phyloP scores from a whole-genome alignment of 2,113 vertebrate genomes.

The Campylorhamphus procurvoides region DNA sequence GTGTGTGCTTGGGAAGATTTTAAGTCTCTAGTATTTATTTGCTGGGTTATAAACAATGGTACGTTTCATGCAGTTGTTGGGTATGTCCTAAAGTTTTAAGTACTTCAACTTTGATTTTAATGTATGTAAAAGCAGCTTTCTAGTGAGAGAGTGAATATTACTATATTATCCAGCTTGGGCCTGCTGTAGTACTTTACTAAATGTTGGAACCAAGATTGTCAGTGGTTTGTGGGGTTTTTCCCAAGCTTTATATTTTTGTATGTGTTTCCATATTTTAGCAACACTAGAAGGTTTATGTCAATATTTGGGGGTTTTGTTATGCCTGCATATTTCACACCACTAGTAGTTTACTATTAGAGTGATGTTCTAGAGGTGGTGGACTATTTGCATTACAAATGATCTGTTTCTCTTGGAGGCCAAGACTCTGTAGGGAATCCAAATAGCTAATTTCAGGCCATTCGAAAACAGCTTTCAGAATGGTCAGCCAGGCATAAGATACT shows the following conservation, averaged over 20 bases:
- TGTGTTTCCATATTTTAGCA: not conserved
- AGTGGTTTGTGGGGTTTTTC: not conserved
- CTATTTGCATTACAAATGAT: constrained; percentile 60
- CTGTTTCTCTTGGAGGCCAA: constrained; percentile 38
- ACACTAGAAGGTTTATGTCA: not conserved
- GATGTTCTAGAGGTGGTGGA: not conserved
- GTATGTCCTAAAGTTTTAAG: not conserved
- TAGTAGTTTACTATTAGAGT: not conserved
- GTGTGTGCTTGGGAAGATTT: not conserved
- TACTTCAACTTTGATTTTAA: not conserved
- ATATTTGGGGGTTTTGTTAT: not conserved
- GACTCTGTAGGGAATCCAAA: constrained; percentile 31
- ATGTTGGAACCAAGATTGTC: not conserved
- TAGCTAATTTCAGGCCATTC: constrained; percentile 30
- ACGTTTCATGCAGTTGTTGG: not conserved
- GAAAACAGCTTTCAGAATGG: constrained; percentile 42
- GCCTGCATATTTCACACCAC: not conserved
- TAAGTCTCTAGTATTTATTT: not conserved
- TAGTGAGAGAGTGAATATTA: not conserved
- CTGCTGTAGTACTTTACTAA: not conserved
- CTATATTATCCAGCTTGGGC: not conserved
- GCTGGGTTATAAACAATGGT: not conserved
- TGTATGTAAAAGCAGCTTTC: not conserved
- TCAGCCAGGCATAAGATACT: constrained; percentile 46
- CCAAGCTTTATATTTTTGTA: not conserved